A percentile compares a stretch with the other conserved stretches of the same genome.
phyloP scores from a whole-genome alignment of 2,888 invertebrate genomes.

The Meganola albula region DNA sequence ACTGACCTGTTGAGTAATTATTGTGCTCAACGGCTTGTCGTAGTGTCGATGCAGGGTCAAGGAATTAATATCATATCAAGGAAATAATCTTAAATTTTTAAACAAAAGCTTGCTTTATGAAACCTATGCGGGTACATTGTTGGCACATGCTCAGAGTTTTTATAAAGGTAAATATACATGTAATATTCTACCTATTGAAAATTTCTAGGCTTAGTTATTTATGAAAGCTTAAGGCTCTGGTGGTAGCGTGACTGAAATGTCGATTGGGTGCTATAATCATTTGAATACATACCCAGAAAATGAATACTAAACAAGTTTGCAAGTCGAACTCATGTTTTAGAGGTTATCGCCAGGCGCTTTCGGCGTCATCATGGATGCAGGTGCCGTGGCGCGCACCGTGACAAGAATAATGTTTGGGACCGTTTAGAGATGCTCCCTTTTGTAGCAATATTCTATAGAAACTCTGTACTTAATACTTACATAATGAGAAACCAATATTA shows the following conservation, averaged over 20 bases:
- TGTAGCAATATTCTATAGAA: constrained; percentile 38
- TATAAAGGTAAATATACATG: constrained; percentile 40
- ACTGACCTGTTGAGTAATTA: not conserved
- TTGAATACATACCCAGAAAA: constrained; percentile 19
- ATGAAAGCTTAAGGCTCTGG: too few species aligned
- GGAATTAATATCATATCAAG: too few species aligned
- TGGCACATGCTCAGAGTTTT: constrained; percentile 43
- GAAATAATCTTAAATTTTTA: constrained; percentile 30
- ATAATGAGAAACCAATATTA: constrained; percentile 40
- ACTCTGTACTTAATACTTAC: constrained; percentile 34
- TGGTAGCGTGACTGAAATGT: constrained; percentile 23
- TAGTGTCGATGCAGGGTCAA: constrained; percentile 35
- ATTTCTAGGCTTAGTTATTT: too few species aligned
- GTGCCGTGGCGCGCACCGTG: constrained; percentile 58
- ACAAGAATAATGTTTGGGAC: constrained; percentile 60
- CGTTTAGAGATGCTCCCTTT: constrained; percentile 56
- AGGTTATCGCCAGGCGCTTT: constrained; percentile 55
- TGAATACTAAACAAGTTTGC: constrained; percentile 32
- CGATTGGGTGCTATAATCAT: constrained; percentile 19
- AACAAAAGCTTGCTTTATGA: constrained; percentile 47
- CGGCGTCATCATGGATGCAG: constrained; percentile 56
- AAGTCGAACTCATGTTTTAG: constrained; percentile 37
- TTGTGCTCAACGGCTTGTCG: constrained; percentile 8
- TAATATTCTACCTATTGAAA: too few species aligned
- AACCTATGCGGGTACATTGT: constrained; percentile 55